These are phyloP conservation scores for Brachypalpus laphriformis DNA, from an alignment of 2,888 invertebrate genomes.

Conservation along the genomic window DNA sequence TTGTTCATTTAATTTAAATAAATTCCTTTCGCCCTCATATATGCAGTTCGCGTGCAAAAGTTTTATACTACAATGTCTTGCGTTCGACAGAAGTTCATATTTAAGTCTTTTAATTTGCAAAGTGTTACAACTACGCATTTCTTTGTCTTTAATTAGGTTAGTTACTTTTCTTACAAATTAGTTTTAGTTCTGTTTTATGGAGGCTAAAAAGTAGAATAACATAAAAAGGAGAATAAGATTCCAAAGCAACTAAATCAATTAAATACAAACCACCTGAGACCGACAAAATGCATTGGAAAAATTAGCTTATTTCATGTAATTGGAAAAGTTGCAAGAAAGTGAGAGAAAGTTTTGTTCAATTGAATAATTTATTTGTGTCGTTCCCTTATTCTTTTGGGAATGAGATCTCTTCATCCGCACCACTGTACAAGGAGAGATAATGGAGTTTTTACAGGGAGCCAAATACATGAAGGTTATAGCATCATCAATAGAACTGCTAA, in stretches of 20 bases:
- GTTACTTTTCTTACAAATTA: neutral
- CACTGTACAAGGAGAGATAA: no score
- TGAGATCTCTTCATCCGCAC: no score
- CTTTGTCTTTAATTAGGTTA: neutral
- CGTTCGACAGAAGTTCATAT: neutral
- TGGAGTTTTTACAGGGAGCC: no score
- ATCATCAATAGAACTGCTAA: no score
- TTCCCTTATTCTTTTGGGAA: no score
- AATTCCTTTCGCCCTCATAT: slow-evolving; percentile 44
- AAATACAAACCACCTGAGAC: neutral
- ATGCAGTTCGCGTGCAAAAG: slow-evolving; percentile 41
- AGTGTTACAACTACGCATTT: neutral
- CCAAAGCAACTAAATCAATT: no score
- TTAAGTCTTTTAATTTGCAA: slow-evolving; percentile 4
- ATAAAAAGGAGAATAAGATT: no score
- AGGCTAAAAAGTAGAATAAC: neutral
- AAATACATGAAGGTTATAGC: no score
- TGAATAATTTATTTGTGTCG: no score
- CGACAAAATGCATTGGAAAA: neutral
- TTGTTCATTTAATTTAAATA: slow-evolving; percentile 48
- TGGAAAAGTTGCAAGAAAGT: no score
- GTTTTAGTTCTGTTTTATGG: neutral
- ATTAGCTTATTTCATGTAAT: neutral
- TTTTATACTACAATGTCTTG: slow-evolving; percentile 20
- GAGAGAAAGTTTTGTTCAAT: no score